These are phyloP conservation scores for Oscheius sp. DNA, from an alignment of 2,888 invertebrate genomes.

Conservation along the genomic window DNA sequence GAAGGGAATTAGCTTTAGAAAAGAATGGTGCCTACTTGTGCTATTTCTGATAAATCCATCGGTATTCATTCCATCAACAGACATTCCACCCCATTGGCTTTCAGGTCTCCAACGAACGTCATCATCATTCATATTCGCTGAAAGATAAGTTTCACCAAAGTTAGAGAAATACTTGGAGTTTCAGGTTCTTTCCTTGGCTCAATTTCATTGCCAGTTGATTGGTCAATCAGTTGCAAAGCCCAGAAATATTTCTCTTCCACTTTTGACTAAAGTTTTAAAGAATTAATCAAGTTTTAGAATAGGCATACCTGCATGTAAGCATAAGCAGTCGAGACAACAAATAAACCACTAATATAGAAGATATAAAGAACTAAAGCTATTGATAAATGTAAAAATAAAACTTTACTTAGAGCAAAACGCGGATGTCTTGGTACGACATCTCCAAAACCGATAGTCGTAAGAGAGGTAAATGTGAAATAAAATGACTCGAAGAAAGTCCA, in stretches of 20 bases:
- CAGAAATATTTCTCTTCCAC: constrained; percentile 65
- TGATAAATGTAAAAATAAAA: neutral
- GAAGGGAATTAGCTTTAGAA: neutral
- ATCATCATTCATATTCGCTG: neutral
- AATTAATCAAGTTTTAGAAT: neutral
- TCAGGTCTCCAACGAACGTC: constrained; percentile 5
- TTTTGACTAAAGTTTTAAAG: constrained; percentile 33
- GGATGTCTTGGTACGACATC: constrained; percentile 67
- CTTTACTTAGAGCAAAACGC: constrained; percentile 54
- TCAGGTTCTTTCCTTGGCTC: constrained; percentile 29
- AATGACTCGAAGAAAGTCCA: constrained; percentile 65
- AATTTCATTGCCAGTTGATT: constrained; percentile 49
- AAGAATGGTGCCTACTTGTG: neutral
- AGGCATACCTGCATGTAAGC: constrained; percentile 57
- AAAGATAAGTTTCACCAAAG: constrained; percentile 2
- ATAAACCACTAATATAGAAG: constrained; percentile 63
- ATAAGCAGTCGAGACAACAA: constrained; percentile 64
- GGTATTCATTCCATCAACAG: neutral
- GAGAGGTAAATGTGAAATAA: constrained; percentile 66
- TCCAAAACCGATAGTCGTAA: constrained; percentile 67
- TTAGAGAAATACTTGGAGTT: neutral
- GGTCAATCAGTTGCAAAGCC: constrained; percentile 63
- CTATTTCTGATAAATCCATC: neutral
- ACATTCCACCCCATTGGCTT: neutral
- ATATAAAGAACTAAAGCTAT: constrained; percentile 24